Evolutionary conservation across 1,140 invertebrate species (phyloP).

Genomic region (Drosophila sp.): DNA sequence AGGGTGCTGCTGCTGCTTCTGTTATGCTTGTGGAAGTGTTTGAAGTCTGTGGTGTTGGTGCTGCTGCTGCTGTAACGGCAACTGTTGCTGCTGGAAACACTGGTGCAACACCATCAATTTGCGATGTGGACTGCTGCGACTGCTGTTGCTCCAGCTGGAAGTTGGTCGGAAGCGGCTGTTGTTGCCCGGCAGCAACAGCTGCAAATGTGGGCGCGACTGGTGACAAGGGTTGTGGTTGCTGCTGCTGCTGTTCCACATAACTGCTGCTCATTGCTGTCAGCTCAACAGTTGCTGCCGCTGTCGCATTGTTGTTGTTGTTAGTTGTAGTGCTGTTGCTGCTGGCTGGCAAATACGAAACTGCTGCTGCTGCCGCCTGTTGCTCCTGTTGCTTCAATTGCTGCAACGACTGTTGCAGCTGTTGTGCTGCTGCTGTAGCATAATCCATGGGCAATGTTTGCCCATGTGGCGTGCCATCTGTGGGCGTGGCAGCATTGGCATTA

Average conservation of each 20-base stretch:
- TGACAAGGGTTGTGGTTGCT: constrained; percentile 63
- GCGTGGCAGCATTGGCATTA: constrained; percentile 68
- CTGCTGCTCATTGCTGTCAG: constrained; percentile 50
- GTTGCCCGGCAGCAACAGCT: constrained; percentile 63
- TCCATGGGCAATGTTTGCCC: constrained; percentile 69
- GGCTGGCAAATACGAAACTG: constrained; percentile 81
- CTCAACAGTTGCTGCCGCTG: constrained; percentile 17
- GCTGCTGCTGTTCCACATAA: constrained; percentile 62
- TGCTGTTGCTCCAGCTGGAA: constrained; percentile 52
- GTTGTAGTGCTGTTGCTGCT: constrained; percentile 43
- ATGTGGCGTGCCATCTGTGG: constrained; percentile 43
- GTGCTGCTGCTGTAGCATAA: constrained; percentile 77
- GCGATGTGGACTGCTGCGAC: constrained; percentile 60
- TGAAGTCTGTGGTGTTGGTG: constrained; percentile 56
- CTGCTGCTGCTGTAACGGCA: constrained; percentile 40
- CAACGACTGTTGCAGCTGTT: constrained; percentile 76
- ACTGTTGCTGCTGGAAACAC: constrained; percentile 15
- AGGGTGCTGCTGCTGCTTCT: constrained; percentile 5
- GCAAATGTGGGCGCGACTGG: constrained; percentile 62
- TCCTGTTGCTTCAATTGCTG: constrained; percentile 78
- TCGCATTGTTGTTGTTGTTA: constrained; percentile 20
- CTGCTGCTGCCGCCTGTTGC: constrained; percentile 19
- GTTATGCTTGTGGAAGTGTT: constrained; percentile 49
- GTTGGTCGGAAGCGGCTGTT: constrained; percentile 24
- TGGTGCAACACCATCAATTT: constrained; percentile 68